Evolutionary conservation across 1,140 invertebrate species (phyloP).

Genomic region (Elysia chlorotica): DNA sequence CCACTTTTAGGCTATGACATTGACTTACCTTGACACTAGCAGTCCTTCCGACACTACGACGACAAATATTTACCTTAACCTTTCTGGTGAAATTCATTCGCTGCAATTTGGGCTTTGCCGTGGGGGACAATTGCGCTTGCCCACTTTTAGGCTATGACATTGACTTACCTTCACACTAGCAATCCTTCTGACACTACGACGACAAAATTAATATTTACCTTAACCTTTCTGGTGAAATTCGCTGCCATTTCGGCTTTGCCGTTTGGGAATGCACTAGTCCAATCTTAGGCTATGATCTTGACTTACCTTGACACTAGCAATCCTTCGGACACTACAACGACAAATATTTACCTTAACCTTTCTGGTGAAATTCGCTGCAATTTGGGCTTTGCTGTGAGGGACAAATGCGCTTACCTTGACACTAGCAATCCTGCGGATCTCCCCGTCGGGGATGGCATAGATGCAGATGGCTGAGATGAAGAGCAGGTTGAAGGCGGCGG

Average conservation of each 20-base stretch:
- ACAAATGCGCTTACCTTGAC: slow-evolving; percentile 56
- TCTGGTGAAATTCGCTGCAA: too few species aligned
- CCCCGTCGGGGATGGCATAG: slow-evolving; percentile 64
- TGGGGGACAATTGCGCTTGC: not conserved
- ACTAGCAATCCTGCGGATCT: slow-evolving; percentile 64
- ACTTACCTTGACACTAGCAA: not conserved
- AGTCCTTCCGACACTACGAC: too few species aligned
- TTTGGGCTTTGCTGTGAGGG: too few species aligned
- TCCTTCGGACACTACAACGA: not conserved
- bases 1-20: too few species aligned
- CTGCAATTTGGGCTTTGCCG: too few species aligned
- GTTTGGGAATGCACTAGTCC: not conserved
- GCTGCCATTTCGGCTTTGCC: too few species aligned
- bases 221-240: too few species aligned
- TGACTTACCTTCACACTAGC: not conserved
- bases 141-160: not conserved
- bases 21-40: too few species aligned
- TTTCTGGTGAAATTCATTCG: too few species aligned
- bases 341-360: too few species aligned
- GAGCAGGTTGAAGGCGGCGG: slow-evolving; percentile 65
- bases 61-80: too few species aligned
- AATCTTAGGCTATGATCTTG: not conserved
- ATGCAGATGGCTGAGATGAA: slow-evolving; percentile 70
- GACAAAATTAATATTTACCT: too few species aligned
- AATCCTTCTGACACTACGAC: not conserved